Percentiles rank a stretch among this genome's conserved stretches.
These are phyloP conservation scores for Elaphurus davidianus DNA, from an alignment of 2,113 vertebrate genomes.

Conservation along the genomic window DNA sequence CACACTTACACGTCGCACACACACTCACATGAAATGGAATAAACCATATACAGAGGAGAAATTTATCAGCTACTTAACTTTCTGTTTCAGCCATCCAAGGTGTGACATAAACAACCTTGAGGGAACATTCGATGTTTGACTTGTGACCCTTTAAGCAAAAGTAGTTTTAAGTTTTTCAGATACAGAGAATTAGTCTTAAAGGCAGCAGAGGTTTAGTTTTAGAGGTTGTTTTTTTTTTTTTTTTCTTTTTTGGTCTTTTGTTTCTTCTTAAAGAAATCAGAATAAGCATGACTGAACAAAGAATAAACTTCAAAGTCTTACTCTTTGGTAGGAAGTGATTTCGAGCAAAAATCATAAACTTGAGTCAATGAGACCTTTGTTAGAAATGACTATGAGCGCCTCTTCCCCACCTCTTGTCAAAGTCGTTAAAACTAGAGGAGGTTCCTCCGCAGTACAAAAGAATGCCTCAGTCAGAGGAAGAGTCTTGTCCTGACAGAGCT, in stretches of 20 bases:
- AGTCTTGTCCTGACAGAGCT: slow-evolving; percentile 73
- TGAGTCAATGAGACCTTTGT: slow-evolving; percentile 84
- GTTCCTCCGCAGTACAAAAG: slow-evolving; percentile 65
- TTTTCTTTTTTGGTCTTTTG: slow-evolving; percentile 26
- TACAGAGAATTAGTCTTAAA: slow-evolving; percentile 61
- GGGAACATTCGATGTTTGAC: neutral
- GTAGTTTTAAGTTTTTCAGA: slow-evolving; percentile 44
- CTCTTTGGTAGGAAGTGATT: slow-evolving; percentile 80
- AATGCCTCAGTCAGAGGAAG: slow-evolving; percentile 58
- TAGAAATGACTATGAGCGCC: slow-evolving; percentile 7
- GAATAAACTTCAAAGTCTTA: slow-evolving; percentile 82
- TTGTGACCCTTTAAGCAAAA: neutral
- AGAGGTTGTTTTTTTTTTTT: neutral
- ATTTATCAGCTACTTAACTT: neutral
- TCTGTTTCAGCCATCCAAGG: neutral
- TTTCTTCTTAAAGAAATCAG: slow-evolving; percentile 57
- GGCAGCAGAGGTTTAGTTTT: neutral
- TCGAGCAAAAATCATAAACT: slow-evolving; percentile 79
- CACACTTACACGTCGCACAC: rapidly evolving
- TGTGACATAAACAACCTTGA: neutral
- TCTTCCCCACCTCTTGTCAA: slow-evolving; percentile 75
- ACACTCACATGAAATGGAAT: neutral
- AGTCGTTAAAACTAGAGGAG: slow-evolving; percentile 72
- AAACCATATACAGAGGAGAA: neutral
- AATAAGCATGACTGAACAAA: slow-evolving; percentile 81